Evolutionary conservation across 2,797 vertebrate species (phyloP).

Genomic region (Acipenser ruthenus): DNA sequence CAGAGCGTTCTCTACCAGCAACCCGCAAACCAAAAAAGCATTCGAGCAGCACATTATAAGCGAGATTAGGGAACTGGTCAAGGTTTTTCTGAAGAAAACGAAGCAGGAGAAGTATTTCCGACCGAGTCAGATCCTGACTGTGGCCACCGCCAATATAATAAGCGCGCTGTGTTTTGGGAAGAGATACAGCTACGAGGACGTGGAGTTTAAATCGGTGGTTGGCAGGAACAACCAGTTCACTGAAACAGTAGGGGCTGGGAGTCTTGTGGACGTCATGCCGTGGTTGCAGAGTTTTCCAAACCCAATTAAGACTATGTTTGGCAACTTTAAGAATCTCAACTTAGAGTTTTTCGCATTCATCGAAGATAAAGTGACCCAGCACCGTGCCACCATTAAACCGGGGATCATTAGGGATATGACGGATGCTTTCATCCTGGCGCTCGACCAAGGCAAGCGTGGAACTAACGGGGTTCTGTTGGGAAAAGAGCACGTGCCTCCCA

Average conservation of each 20-base stretch:
- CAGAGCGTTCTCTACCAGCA: constrained; percentile 69
- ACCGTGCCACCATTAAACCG: constrained; percentile 58
- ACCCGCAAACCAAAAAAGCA: constrained; percentile 56
- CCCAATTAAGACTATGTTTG: constrained; percentile 71
- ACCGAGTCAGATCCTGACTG: constrained; percentile 54
- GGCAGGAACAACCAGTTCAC: constrained; percentile 75
- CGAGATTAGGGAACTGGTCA: constrained; percentile 69
- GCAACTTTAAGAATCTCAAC: constrained; percentile 78
- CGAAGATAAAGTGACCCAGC: constrained; percentile 65
- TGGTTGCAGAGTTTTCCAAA: constrained; percentile 89
- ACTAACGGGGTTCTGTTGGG: constrained; percentile 54
- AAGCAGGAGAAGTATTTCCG: constrained; percentile 50
- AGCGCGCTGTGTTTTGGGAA: constrained; percentile 91
- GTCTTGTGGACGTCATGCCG: constrained; percentile 85
- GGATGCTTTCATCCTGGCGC: constrained; percentile 77
- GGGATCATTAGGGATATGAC: constrained; percentile 76
- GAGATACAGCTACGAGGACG: constrained; percentile 77
- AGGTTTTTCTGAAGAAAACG: constrained; percentile 58
- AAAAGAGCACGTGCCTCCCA: constrained; percentile 52
- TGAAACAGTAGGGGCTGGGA: constrained; percentile 81
- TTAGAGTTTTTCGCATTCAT: constrained; percentile 69
- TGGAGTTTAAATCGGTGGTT: constrained; percentile 77
- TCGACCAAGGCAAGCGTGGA: constrained; percentile 44
- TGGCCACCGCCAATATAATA: constrained; percentile 86
- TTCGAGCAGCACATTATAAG: constrained; percentile 70